A percentile compares a stretch with the other conserved stretches of the same genome.
Evolutionary conservation across 2,888 invertebrate genomes (phyloP).

Genomic region (Scrobipalpa atriplicella): DNA sequence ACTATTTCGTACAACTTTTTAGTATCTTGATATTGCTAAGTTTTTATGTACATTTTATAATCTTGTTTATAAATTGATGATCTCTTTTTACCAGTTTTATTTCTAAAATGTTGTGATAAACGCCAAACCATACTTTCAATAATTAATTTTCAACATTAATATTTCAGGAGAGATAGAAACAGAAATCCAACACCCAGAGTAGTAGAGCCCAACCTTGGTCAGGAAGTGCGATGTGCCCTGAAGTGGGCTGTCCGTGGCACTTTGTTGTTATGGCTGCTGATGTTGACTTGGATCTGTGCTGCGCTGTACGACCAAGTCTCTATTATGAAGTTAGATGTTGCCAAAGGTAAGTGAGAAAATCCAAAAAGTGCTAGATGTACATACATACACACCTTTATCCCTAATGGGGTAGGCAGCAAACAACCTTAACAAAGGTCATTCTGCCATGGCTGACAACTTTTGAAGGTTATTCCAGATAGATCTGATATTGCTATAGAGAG

Average conservation of each 20-base stretch:
- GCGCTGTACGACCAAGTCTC: slow-evolving; percentile 74
- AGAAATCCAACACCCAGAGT: slow-evolving; percentile 43
- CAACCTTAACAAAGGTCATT: too few relatives aligned
- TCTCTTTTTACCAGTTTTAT: too few relatives aligned
- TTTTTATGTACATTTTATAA: too few relatives aligned
- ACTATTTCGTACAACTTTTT: too few relatives aligned
- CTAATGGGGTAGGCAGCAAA: too few relatives aligned
- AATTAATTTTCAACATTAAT: slow-evolving; percentile 17
- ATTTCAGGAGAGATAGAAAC: slow-evolving; percentile 66
- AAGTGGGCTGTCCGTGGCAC: slow-evolving; percentile 73
- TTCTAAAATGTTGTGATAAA: not conserved
- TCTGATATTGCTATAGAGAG: too few relatives aligned
- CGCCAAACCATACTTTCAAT: not conserved
- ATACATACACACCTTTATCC: too few relatives aligned
- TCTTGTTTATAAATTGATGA: too few relatives aligned
- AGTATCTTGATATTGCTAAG: too few relatives aligned
- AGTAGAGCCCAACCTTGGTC: slow-evolving; percentile 59
- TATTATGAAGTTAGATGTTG: slow-evolving; percentile 62
- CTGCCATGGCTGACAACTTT: too few relatives aligned
- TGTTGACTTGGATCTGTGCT: slow-evolving; percentile 78
- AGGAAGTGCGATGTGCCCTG: slow-evolving; percentile 69
- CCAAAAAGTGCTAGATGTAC: too few relatives aligned
- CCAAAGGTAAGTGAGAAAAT: slow-evolving; percentile 54
- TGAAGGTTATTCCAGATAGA: too few relatives aligned
- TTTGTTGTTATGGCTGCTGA: slow-evolving; percentile 70